These are phyloP conservation scores for Hylaeus volcanicus DNA, from an alignment of 1,140 invertebrate genomes.

Conservation along the genomic window DNA sequence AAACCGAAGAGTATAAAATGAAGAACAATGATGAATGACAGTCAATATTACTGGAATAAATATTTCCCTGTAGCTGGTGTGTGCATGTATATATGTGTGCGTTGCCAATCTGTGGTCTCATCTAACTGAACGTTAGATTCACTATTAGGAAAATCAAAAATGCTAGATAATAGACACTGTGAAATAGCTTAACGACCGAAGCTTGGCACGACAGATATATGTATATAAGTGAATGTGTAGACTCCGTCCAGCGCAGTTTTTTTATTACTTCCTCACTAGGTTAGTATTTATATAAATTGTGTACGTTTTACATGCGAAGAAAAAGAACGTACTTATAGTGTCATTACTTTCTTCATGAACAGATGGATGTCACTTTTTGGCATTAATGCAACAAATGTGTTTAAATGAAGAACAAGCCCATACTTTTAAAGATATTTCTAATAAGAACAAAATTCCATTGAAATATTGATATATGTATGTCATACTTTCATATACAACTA, in stretches of 20 bases:
- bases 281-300: slow-evolving; percentile 55
- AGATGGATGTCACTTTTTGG: slow-evolving; percentile 42
- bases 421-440: slow-evolving; percentile 29
- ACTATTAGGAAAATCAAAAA: slow-evolving; percentile 62
- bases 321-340: slow-evolving; percentile 40
- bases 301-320: slow-evolving; percentile 35
- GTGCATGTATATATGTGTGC: slow-evolving; percentile 79
- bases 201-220: slow-evolving; percentile 79
- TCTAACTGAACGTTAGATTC: slow-evolving; percentile 51
- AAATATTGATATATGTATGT: slow-evolving; percentile 8
- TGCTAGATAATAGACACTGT: slow-evolving; percentile 59
- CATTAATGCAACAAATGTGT: slow-evolving; percentile 33
- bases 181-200: slow-evolving; percentile 71
- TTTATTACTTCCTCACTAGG: slow-evolving; percentile 62
- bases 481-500: slow-evolving; percentile 24
- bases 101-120: slow-evolving; percentile 74
- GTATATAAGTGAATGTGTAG: slow-evolving; percentile 80
- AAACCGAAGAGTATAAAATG: slow-evolving; percentile 55
- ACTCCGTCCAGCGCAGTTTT: slow-evolving; percentile 79
- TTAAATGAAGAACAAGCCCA: slow-evolving; percentile 35
- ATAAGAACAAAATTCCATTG: slow-evolving; percentile 16
- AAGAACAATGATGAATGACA: slow-evolving; percentile 71
- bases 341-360: slow-evolving; percentile 31
- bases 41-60: slow-evolving; percentile 75
- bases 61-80: slow-evolving; percentile 74